phyloP scores from a whole-genome alignment of 2,797 vertebrate species.

The Alcedo atthis region DNA sequence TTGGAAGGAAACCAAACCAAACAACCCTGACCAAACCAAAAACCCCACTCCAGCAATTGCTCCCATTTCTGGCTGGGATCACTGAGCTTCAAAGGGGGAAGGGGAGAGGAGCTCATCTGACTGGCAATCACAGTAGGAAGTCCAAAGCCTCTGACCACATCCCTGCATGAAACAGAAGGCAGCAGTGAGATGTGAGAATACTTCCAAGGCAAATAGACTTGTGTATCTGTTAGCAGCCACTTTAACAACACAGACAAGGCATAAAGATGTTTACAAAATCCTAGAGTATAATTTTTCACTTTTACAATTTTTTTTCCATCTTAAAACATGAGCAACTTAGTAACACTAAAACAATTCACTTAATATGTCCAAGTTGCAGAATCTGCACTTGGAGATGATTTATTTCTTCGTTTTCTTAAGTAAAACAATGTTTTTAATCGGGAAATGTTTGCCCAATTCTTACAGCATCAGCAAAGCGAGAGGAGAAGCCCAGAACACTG shows the following conservation, averaged over 20 bases:
- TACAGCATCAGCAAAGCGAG: background rate
- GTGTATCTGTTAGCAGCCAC: background rate
- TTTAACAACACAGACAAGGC: background rate
- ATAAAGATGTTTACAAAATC: background rate
- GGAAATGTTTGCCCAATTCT: background rate
- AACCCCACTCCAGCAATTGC: accelerated
- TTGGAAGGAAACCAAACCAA: background rate
- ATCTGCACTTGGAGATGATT: background rate
- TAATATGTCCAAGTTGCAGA: background rate
- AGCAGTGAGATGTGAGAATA: background rate
- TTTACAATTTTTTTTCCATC: background rate
- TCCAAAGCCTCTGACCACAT: background rate
- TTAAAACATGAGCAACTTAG: background rate
- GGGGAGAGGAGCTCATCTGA: background rate
- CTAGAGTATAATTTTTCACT: background rate
- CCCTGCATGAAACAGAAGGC: background rate
- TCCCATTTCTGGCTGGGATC: background rate
- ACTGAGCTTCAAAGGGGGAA: background rate
- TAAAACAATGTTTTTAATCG: background rate
- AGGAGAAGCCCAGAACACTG: background rate
- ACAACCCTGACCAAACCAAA: background rate
- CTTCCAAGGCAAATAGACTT: background rate
- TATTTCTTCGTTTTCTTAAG: background rate
- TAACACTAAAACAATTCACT: background rate
- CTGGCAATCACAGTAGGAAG: background rate